These are phyloP conservation scores for Parelbella ahira DNA, from an alignment of 2,888 invertebrate species.

Conservation along the genomic window DNA sequence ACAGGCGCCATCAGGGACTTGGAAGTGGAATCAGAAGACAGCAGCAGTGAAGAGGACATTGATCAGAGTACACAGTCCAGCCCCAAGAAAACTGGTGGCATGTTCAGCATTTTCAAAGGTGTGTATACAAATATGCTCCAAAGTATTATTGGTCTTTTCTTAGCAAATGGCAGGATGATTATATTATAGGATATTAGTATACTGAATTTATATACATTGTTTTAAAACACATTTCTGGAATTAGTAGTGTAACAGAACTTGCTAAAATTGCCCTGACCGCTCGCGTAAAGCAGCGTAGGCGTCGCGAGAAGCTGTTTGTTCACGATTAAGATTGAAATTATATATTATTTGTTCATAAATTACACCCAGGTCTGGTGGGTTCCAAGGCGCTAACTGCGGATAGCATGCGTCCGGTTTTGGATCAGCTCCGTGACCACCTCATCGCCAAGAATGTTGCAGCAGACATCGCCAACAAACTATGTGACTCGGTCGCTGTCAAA, in stretches of 20 bases:
- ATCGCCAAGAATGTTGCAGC: slow-evolving; percentile 98
- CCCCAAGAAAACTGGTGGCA: slow-evolving; percentile 73
- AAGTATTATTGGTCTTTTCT: too few species aligned
- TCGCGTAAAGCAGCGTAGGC: too few species aligned
- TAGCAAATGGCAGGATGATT: too few species aligned
- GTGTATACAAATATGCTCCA: too few species aligned
- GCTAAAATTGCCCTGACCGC: background rate
- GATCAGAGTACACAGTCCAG: slow-evolving; percentile 59
- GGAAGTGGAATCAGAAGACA: slow-evolving; percentile 88
- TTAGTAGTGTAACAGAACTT: too few species aligned
- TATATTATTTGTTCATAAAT: too few species aligned
- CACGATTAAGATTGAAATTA: too few species aligned
- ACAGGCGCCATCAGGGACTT: slow-evolving; percentile 90
- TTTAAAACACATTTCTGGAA: too few species aligned
- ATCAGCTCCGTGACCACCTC: slow-evolving; percentile 96
- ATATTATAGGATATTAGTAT: too few species aligned
- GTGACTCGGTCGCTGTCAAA: slow-evolving; percentile 94
- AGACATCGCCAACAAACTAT: slow-evolving; percentile 96
- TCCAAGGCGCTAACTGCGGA: slow-evolving; percentile 90
- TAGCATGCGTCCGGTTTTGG: slow-evolving; percentile 92
- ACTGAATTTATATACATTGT: too few species aligned
- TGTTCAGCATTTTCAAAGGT: slow-evolving; percentile 92
- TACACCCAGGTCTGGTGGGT: slow-evolving; percentile 90
- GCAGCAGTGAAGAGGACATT: slow-evolving; percentile 81
- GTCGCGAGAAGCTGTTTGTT: too few species aligned